Percentiles rank a stretch among this genome's conserved stretches.
phyloP scores from a whole-genome alignment of 2,113 vertebrate genomes.

The Lathamus discolor region DNA sequence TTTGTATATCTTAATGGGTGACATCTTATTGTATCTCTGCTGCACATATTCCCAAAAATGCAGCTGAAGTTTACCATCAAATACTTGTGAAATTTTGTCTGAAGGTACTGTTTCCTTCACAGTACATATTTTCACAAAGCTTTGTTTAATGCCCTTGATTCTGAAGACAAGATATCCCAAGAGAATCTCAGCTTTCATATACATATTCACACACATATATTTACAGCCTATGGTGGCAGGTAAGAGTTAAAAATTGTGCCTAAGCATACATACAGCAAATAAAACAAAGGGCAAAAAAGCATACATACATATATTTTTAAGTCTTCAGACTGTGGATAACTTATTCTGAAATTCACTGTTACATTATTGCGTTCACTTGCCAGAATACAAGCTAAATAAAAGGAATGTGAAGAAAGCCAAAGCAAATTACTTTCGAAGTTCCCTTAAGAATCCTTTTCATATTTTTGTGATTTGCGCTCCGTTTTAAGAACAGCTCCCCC shows the following conservation, averaged over 20 bases:
- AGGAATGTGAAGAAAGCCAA: not conserved
- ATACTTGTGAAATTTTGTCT: not conserved
- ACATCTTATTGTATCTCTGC: not conserved
- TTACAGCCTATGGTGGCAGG: not conserved
- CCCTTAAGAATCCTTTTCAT: not conserved
- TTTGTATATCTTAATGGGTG: not conserved
- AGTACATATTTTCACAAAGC: not conserved
- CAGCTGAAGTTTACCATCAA: not conserved
- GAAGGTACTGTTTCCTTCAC: not conserved
- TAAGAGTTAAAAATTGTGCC: not conserved
- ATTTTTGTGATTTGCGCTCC: not conserved
- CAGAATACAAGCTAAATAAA: not conserved
- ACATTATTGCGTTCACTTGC: not conserved
- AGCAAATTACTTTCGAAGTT: not conserved
- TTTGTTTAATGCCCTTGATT: not conserved
- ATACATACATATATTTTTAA: not conserved
- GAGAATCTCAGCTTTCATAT: not conserved
- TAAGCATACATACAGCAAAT: not conserved
- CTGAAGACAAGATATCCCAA: not conserved
- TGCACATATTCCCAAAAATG: not conserved
- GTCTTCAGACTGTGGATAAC: not conserved
- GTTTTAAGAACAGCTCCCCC: not conserved
- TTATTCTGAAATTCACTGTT: not conserved
- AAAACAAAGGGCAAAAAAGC: not conserved
- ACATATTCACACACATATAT: not conserved